A percentile compares a stretch with the other conserved stretches of the same genome.
Evolutionary conservation across 1,140 invertebrate genomes (phyloP).

Genomic region (Maniola jurtina): DNA sequence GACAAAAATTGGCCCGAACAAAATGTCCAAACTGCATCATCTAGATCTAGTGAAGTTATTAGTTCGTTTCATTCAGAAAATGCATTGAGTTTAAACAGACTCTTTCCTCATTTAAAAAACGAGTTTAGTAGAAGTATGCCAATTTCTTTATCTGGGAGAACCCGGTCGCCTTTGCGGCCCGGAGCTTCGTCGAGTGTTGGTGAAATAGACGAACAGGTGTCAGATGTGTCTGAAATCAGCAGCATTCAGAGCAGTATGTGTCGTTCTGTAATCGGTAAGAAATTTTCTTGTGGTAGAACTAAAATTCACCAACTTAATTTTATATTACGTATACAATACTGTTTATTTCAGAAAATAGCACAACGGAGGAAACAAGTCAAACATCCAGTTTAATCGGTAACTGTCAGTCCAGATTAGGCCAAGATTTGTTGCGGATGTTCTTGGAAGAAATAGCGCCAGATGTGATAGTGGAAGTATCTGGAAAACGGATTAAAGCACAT

Average conservation of each 20-base stretch:
- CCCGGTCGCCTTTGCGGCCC: slow-evolving; percentile 47
- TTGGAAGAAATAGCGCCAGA: slow-evolving; percentile 92
- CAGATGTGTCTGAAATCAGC: slow-evolving; percentile 65
- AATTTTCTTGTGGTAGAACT: neutral
- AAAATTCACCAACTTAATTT: neutral
- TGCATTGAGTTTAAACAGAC: slow-evolving; percentile 64
- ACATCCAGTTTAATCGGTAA: slow-evolving; percentile 59
- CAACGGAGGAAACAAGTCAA: slow-evolving; percentile 59
- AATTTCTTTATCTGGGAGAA: slow-evolving; percentile 53
- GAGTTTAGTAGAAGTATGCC: slow-evolving; percentile 71
- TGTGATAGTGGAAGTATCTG: slow-evolving; percentile 89
- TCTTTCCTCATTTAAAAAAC: slow-evolving; percentile 71
- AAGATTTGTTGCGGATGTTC: slow-evolving; percentile 93
- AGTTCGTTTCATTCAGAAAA: slow-evolving; percentile 75
- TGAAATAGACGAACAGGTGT: slow-evolving; percentile 52
- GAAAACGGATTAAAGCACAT: slow-evolving; percentile 89
- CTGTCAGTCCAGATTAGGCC: slow-evolving; percentile 83
- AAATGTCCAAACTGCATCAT: slow-evolving; percentile 35
- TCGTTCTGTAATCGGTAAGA: slow-evolving; percentile 63
- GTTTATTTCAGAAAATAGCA: slow-evolving; percentile 53
- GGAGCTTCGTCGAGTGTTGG: slow-evolving; percentile 41
- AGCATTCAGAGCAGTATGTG: slow-evolving; percentile 67
- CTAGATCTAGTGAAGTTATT: slow-evolving; percentile 60
- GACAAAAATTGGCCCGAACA: slow-evolving; percentile 61
- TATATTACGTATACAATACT: neutral